phyloP scores from a whole-genome alignment of 2,113 vertebrate genomes.

The Penelope pileata region DNA sequence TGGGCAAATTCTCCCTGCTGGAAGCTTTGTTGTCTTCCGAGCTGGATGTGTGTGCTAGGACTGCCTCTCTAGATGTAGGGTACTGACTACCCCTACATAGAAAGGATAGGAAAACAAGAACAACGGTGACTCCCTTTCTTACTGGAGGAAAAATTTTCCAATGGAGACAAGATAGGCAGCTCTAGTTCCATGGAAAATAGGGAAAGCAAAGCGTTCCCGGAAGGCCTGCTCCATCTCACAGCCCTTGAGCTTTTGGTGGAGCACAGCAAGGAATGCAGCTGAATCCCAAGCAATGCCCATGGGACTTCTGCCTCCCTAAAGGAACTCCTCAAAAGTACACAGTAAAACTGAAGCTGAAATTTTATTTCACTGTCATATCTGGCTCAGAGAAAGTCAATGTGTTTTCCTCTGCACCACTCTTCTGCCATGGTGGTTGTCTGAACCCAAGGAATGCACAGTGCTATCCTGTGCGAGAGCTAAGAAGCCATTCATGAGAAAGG shows the following conservation, averaged over 20 bases:
- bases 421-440: neutral
- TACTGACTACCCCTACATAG: neutral
- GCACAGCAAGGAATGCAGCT: too few species aligned
- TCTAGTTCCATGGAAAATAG: neutral
- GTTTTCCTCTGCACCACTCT: neutral
- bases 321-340: neutral
- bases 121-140: neutral
- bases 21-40: neutral
- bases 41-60: neutral
- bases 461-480: neutral
- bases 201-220: neutral
- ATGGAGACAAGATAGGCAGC: neutral
- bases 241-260: neutral
- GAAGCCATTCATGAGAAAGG: neutral
- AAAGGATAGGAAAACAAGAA: neutral
- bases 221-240: neutral
- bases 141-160: neutral
- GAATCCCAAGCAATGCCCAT: neutral
- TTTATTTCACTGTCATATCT: neutral
- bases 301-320: neutral
- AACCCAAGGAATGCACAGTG: neutral
- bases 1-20: neutral
- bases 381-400: neutral
- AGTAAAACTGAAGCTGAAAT: neutral
- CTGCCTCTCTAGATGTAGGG: neutral